These are phyloP conservation scores for Poicephalus gulielmi DNA, from an alignment of 2,113 vertebrate species.

Conservation along the genomic window DNA sequence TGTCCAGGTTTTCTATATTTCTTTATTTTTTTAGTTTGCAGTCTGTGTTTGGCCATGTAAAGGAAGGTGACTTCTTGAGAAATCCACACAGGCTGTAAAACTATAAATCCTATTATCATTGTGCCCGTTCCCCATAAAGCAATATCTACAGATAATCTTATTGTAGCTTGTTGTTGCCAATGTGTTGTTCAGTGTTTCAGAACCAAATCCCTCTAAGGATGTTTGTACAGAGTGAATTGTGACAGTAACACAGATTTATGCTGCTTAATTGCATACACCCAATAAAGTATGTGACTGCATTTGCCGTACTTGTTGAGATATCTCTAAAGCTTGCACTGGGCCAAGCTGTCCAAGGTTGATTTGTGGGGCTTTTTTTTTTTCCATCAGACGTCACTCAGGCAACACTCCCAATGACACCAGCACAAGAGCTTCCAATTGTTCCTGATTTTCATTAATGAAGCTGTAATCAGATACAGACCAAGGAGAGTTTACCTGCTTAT, in stretches of 20 bases:
- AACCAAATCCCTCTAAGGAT: not conserved
- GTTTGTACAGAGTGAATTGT: not conserved
- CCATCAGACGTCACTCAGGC: not conserved
- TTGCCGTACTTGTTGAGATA: not conserved
- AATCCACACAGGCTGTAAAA: not conserved
- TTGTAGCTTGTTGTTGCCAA: not conserved
- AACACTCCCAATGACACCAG: not conserved
- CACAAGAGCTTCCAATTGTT: not conserved
- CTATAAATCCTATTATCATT: not conserved
- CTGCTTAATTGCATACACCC: not conserved
- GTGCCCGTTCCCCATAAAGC: not conserved
- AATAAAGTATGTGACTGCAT: not conserved
- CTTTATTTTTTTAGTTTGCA: not conserved
- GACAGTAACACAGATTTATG: slow-evolving; percentile 21
- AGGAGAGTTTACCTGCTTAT: not conserved
- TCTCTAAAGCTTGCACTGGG: not conserved
- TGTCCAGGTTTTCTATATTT: not conserved
- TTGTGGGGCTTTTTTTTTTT: not conserved
- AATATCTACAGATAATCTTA: not conserved
- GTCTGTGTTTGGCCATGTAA: not conserved
- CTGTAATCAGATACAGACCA: not conserved
- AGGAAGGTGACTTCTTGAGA: not conserved
- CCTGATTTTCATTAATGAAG: not conserved
- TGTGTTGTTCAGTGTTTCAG: not conserved
- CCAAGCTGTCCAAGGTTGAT: not conserved